A percentile compares a stretch with the other conserved stretches of the same genome.
These are phyloP conservation scores for Nephotettix cincticeps DNA, from an alignment of 1,140 invertebrate species.

Conservation along the genomic window DNA sequence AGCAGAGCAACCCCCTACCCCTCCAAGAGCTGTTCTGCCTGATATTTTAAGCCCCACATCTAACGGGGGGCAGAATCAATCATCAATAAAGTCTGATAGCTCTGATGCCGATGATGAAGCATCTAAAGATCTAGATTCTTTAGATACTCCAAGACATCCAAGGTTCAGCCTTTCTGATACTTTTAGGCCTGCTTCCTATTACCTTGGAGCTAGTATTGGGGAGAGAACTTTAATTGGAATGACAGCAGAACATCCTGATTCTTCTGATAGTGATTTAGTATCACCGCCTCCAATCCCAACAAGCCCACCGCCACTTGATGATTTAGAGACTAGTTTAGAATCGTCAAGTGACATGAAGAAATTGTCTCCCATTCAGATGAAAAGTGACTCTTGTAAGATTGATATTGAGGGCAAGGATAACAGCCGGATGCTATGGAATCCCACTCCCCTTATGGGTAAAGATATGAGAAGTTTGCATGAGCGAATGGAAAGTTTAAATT, in stretches of 20 bases:
- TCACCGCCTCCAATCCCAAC: slow-evolving; percentile 79
- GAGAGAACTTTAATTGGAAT: slow-evolving; percentile 35
- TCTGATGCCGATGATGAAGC: slow-evolving; percentile 85
- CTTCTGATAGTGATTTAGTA: slow-evolving; percentile 78
- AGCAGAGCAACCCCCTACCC: slow-evolving; percentile 30
- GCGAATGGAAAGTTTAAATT: slow-evolving; percentile 35
- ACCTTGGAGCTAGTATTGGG: slow-evolving; percentile 60
- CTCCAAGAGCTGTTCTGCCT: slow-evolving; percentile 54
- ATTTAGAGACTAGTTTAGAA: slow-evolving; percentile 54
- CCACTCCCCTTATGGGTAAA: slow-evolving; percentile 13
- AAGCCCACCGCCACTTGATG: slow-evolving; percentile 69
- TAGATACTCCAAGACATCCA: slow-evolving; percentile 64
- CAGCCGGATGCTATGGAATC: slow-evolving; percentile 43
- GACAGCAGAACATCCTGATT: slow-evolving; percentile 66
- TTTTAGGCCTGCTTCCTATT: slow-evolving; percentile 84
- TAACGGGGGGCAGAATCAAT: slow-evolving; percentile 28
- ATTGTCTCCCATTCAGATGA: slow-evolving; percentile 8
- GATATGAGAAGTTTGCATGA: slow-evolving; percentile 34
- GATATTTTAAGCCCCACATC: slow-evolving; percentile 61
- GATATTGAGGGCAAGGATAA: slow-evolving; percentile 30
- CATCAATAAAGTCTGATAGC: slow-evolving; percentile 60
- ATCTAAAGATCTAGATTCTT: slow-evolving; percentile 71
- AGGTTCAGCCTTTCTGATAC: slow-evolving; percentile 83
- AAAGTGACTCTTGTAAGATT: slow-evolving; percentile 28
- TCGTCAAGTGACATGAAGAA: slow-evolving; percentile 33